Percentiles rank a stretch among this genome's conserved stretches.
Evolutionary conservation across 2,888 invertebrate genomes (phyloP).

Genomic region (Xiphydria camelus): DNA sequence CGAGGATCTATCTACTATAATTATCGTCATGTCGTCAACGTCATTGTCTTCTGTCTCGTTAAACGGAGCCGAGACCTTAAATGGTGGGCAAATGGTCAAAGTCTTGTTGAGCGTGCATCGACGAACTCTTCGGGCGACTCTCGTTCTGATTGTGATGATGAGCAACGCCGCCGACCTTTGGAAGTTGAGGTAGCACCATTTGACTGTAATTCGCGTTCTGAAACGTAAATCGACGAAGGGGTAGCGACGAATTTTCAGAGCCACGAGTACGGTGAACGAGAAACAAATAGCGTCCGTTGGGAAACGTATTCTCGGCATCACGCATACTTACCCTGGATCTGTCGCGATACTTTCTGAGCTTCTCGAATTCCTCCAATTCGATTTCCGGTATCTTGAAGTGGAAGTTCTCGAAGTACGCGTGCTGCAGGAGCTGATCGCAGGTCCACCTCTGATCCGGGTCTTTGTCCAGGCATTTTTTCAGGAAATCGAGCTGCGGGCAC

Average conservation of each 20-base stretch:
- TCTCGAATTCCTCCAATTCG: slow-evolving; percentile 68
- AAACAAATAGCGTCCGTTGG: too few species aligned
- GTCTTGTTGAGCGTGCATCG: slow-evolving; percentile 59
- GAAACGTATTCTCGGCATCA: too few species aligned
- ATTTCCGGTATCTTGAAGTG: slow-evolving; percentile 78
- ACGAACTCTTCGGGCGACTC: slow-evolving; percentile 47
- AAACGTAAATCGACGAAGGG: slow-evolving; percentile 29
- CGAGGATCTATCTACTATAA: too few species aligned
- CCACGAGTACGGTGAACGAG: too few species aligned
- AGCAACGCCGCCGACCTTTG: slow-evolving; percentile 60
- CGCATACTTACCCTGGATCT: slow-evolving; percentile 64
- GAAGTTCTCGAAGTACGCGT: slow-evolving; percentile 90
- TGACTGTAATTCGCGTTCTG: slow-evolving; percentile 62
- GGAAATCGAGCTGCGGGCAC: slow-evolving; percentile 45
- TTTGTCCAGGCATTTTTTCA: slow-evolving; percentile 91
- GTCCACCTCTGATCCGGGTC: slow-evolving; percentile 91
- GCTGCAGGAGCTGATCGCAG: slow-evolving; percentile 86
- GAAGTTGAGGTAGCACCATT: slow-evolving; percentile 71
- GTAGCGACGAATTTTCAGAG: too few species aligned
- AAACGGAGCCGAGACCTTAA: too few species aligned
- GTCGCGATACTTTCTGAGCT: slow-evolving; percentile 62
- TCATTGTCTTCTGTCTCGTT: too few species aligned
- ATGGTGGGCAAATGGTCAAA: slow-evolving; percentile 77
- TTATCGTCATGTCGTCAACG: too few species aligned
- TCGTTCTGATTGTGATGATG: slow-evolving; percentile 59